phyloP scores from a whole-genome alignment of 1,140 invertebrate genomes.

The Apis cerana region DNA sequence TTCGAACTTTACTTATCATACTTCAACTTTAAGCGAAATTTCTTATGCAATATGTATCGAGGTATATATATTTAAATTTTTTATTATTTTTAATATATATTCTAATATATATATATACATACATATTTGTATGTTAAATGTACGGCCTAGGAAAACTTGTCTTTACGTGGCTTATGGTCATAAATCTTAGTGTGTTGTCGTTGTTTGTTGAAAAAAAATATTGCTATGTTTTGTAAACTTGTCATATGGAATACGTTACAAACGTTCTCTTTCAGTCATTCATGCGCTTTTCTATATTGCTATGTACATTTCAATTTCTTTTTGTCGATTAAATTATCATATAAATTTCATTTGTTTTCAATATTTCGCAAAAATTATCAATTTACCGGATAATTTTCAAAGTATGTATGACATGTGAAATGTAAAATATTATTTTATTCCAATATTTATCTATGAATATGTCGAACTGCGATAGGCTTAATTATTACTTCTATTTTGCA shows the following conservation, averaged over 20 bases:
- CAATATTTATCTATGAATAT: too few species aligned
- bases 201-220: not conserved
- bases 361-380: not conserved
- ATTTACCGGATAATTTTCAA: too few species aligned
- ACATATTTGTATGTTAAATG: too few species aligned
- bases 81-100: too few species aligned
- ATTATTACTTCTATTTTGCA: not conserved
- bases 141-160: too few species aligned
- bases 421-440: too few species aligned
- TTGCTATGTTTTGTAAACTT: slow-evolving; percentile 2
- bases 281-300: not conserved
- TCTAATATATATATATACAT: too few species aligned
- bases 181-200: not conserved
- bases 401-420: too few species aligned
- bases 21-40: not conserved
- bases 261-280: not conserved
- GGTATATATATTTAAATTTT: too few species aligned
- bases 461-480: too few species aligned
- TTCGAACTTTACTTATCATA: not conserved
- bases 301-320: not conserved
- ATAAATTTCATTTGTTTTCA: not conserved
- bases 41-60: too few species aligned
- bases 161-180: not conserved
- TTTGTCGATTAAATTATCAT: not conserved
- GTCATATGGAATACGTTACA: not conserved